Evolutionary conservation across 2,797 vertebrate genomes (phyloP).

Genomic region (Pangasius mekongensis): DNA sequence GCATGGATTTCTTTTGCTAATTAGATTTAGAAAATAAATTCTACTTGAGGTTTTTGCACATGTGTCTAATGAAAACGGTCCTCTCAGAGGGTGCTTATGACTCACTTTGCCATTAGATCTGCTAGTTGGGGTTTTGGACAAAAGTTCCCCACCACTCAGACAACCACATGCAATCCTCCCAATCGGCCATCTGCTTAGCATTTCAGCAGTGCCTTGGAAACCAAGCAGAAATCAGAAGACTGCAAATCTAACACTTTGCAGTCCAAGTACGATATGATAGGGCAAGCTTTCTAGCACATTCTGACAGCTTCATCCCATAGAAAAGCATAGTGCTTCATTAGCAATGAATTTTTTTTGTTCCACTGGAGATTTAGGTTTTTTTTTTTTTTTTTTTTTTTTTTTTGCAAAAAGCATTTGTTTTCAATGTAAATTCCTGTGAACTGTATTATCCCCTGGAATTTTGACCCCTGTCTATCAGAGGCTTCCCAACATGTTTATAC

Average conservation of each 20-base stretch:
- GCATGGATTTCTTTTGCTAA: constrained; percentile 41
- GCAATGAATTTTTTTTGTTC: neutral
- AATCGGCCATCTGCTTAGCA: constrained; percentile 75
- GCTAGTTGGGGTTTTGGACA: constrained; percentile 74
- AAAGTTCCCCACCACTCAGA: constrained; percentile 70
- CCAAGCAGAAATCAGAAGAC: constrained; percentile 69
- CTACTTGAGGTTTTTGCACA: constrained; percentile 60
- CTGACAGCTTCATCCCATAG: constrained; percentile 34
- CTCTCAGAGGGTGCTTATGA: constrained; percentile 74
- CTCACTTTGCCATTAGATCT: constrained; percentile 80
- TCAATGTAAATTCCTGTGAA: neutral
- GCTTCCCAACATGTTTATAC: constrained; percentile 55
- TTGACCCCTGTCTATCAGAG: neutral
- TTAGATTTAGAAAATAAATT: constrained; percentile 53
- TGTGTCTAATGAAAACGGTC: constrained; percentile 71
- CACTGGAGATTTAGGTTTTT: neutral
- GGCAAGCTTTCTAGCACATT: constrained; percentile 71
- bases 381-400: neutral
- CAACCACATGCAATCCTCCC: constrained; percentile 70
- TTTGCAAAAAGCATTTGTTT: constrained; percentile 11
- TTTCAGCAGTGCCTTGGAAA: constrained; percentile 69
- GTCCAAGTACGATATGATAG: constrained; percentile 65
- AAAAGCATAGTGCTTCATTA: constrained; percentile 33
- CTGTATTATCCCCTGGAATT: neutral
- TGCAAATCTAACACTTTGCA: constrained; percentile 75